Evolutionary conservation across 2,113 vertebrate species (phyloP), one percentile per base, ranked within the genome.

Genomic region (Chaetops frenatus): DNA sequence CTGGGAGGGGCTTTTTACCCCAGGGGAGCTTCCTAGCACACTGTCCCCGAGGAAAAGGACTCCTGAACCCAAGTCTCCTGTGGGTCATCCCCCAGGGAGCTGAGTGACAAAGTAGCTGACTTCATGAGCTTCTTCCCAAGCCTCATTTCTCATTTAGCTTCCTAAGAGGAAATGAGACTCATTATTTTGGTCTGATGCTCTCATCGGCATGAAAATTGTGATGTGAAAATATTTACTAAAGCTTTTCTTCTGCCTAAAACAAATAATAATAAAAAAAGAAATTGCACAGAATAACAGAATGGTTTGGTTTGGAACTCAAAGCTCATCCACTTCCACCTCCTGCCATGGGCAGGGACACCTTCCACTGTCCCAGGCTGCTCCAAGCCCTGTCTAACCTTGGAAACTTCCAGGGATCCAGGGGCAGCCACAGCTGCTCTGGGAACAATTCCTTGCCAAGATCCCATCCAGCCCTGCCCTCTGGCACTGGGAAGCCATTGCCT

Each of bases 311-410:
- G 27, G 31, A 50, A 12, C 12, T 57, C 33, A 4, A 28, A 28
- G 12, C 14, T 4, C 35, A 36, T 16, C 27, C 12, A 0, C 2
- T 27, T 0, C 14, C 35, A 56, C 3, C 6, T 2, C 2, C 6
- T 20, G 9, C 35, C 29, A 25, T 15, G 17, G 15, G 4, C 57
- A 80, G 85, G 50, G 42, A 64, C 66, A 31, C 1, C 14, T 72
- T 2, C 22, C 31, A 22, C 42, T 22, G 0, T 1, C 5, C 25
- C 57, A 42, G 21, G 21, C 0, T 18, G 42, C 14, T 79, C 48
- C 38, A 8, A 69, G 23, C 12, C 64, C 23, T 0, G 0, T 38
- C 54, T 65, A 70, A 0, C 47, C 74, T n/a, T 3, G 20, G 24
- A 0, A 40, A 71, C 20, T 79, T 0, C 56, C 84, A 87, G 56